phyloP scores from a whole-genome alignment of 2,797 vertebrate species.

The Podarcis siculus region DNA sequence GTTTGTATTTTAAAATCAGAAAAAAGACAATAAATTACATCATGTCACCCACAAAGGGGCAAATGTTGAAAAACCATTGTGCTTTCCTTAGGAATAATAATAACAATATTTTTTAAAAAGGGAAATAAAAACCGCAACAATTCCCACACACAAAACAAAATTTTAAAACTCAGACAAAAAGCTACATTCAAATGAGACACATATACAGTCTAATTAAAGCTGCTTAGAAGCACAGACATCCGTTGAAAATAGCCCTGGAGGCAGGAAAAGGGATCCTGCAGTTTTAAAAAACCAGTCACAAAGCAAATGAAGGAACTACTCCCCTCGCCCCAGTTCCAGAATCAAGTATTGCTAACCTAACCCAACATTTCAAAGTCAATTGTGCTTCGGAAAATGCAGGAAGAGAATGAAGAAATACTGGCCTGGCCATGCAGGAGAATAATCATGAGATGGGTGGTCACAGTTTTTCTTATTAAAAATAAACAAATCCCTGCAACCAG shows the following conservation, averaged over 20 bases:
- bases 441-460: neutral
- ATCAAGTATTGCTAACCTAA: conserved; percentile 7
- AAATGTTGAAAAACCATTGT: conserved; percentile 29
- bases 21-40: conserved; percentile 37
- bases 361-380: neutral
- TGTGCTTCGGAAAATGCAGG: neutral
- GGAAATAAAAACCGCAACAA: neutral
- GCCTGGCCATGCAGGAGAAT: neutral
- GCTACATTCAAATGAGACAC: neutral
- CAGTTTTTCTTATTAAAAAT: neutral
- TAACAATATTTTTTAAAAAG: neutral
- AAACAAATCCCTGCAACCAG: neutral
- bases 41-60: conserved; percentile 35
- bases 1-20: conserved; percentile 26
- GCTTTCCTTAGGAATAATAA: conserved; percentile 40
- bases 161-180: neutral
- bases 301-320: neutral
- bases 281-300: neutral
- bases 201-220: conserved; percentile 1
- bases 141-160: neutral
- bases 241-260: neutral
- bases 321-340: neutral
- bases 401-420: neutral
- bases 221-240: neutral
- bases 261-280: neutral